Percentiles rank a stretch among this genome's conserved stretches.
phyloP scores from a whole-genome alignment of 2,113 vertebrate genomes.

The Gallinago undulata region DNA sequence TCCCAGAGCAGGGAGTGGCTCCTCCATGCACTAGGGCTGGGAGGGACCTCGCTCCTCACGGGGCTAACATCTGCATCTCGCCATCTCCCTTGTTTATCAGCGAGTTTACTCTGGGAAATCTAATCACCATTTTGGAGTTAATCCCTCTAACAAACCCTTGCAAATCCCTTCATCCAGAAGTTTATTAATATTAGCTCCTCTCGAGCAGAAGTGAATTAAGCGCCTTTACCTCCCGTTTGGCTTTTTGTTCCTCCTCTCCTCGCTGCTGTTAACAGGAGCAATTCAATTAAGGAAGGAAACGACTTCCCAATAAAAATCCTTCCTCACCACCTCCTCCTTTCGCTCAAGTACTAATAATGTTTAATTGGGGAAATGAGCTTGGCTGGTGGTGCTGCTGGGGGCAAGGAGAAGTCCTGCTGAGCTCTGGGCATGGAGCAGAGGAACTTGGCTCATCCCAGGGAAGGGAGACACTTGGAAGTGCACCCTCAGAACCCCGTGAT shows the following conservation, averaged over 20 bases:
- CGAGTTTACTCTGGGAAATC: background rate
- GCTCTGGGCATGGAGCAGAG: background rate
- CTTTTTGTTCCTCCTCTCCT: slow-evolving; percentile 18
- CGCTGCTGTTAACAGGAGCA: slow-evolving; percentile 37
- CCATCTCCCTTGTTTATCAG: background rate
- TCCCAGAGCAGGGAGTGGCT: background rate
- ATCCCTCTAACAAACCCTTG: slow-evolving; percentile 6
- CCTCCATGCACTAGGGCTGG: background rate
- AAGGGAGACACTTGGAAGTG: background rate
- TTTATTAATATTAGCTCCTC: slow-evolving; percentile 57
- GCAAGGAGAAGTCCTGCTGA: background rate
- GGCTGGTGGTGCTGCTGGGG: background rate
- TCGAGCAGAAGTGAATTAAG: slow-evolving; percentile 3
- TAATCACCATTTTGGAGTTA: slow-evolving; percentile 10
- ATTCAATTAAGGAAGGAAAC: slow-evolving; percentile 69
- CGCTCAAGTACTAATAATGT: background rate
- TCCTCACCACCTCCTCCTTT: background rate
- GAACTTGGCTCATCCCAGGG: background rate
- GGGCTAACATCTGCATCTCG: background rate
- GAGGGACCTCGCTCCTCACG: background rate
- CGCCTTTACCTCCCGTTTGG: background rate
- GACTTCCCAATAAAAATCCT: slow-evolving; percentile 46
- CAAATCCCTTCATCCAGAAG: slow-evolving; percentile 21
- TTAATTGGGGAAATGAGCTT: slow-evolving; percentile 45
- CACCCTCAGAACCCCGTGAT: background rate